Evolutionary conservation across 2,113 vertebrate genomes (phyloP), one percentile per base, ranked within the genome.

Genomic region (Ageneiosus marmoratus): DNA sequence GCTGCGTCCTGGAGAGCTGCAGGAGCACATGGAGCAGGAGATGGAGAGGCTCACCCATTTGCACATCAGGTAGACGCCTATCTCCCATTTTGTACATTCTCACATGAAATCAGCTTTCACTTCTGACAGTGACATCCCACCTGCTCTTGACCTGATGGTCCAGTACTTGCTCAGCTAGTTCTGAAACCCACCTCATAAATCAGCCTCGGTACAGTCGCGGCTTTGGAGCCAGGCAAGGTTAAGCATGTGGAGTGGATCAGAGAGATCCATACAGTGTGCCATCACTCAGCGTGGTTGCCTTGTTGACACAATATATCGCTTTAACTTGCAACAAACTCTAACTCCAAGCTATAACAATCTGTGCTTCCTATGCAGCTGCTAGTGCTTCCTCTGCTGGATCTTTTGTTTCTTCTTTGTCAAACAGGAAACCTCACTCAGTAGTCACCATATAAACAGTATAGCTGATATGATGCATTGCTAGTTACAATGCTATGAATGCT

Each of bases 1-100:
- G 86, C 95, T 99, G 88, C 94, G 98, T 88, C 98, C 98, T 0
- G 96, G 97, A 77, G 98, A 99, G 88, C 91, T 99, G 34, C 97
- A 98, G 88, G 98, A 99, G 46, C 98, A 99, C 93, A 98, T 99
- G 97, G 98, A 99, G 86, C 98, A 98, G 77, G 98, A 99, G 91
- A 93, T 99, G 87, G 97, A 99, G 89, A 94, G 98, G 90, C 96
- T 99, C 91, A 95, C 96, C 0, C 92, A 95, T 84, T 94, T 97
- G 90, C 97, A 96, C 79, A 89, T 97, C 92, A 97, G 98, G 98
- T 99, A 96, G 27, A 73, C 79, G 82, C 69, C 51, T 51, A 44
- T 67, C 83, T 82, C 67, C 77, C 37, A 75, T 27, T 50, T 55
- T 65, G 18, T 51, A 37, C 73, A 34, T 32, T 77, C 73, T 76